A percentile compares a stretch with the other conserved stretches of the same genome.
These are phyloP conservation scores for Conus ventricosus DNA, from an alignment of 1,140 invertebrate genomes.

Conservation along the genomic window DNA sequence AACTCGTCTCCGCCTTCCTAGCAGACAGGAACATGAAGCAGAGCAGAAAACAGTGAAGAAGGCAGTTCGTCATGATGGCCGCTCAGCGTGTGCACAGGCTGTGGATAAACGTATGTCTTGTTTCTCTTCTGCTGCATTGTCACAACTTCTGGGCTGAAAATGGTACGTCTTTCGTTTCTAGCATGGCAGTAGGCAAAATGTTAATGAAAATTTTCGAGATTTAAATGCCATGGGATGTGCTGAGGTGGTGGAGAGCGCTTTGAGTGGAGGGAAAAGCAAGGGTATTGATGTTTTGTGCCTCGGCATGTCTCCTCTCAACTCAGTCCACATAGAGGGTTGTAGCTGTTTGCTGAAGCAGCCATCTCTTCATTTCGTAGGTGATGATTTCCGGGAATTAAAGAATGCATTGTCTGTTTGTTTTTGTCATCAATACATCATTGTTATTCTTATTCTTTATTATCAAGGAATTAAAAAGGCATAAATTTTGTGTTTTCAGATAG, in stretches of 20 bases:
- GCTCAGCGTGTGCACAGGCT: background rate
- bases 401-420: too few species aligned
- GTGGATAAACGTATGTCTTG: background rate
- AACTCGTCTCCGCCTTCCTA: background rate
- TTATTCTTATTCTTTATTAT: too few species aligned
- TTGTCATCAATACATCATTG: too few species aligned
- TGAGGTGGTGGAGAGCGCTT: background rate
- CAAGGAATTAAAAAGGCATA: too few species aligned
- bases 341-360: too few species aligned
- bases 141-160: background rate
- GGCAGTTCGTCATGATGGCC: slow-evolving; percentile 23
- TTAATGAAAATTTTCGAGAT: too few species aligned
- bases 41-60: background rate
- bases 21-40: background rate
- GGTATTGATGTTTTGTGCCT: background rate
- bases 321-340: too few species aligned
- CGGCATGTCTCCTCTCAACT: background rate
- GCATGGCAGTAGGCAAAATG: too few species aligned
- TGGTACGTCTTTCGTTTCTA: background rate
- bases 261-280: background rate
- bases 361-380: too few species aligned
- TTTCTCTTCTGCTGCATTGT: background rate
- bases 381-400: too few species aligned
- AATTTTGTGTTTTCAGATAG: too few species aligned
- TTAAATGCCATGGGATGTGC: background rate